Base-by-base conservation (phyloP, 2,113 vertebrate genomes). In the Microcebus tavaratra region DNA sequence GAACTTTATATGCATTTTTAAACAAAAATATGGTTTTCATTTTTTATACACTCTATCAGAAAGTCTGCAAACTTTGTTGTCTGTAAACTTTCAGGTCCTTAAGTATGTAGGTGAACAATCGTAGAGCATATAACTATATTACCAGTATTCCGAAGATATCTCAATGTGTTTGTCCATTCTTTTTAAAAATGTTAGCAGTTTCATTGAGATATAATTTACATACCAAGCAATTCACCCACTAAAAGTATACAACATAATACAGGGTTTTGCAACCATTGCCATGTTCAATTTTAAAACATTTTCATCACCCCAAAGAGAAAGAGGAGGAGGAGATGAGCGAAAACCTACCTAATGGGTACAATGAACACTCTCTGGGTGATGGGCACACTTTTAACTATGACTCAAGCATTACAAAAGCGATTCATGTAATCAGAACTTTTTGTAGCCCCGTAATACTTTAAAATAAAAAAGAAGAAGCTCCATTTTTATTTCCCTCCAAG, bases 171-270 rank as follows among this genome's bases (percentile, higher is more conserved):
- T 70, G 5, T 15, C 48, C 63, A 63, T 57, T 89, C 31, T 80
- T 67, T 89, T 27, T 18, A 97, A 73, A 97, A 73, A 83, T 18
- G 57, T 88, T 84, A 34, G 63, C 45, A 78, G 21, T 20, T 90
- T 87, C 84, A 82, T 42, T 97, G 80, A 90, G 10, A 79, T 80
- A 48, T 17, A 88, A 79, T 50, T 92, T 21, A 42, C 39, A 42
- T 90, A 55, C 34, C 57, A 75, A 90, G 13, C 9, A 72, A 61
- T 90, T 72, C 48, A 72, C 20, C 25, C 65, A 50, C 8, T 68
- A 29, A 61, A 53, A 81, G 59, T 76, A 18, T 84, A 53, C 50
- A 81, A 31, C 45, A 45, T 42, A 50, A 27, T 55, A 57, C 55
- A 57, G 36, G 5, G 2, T 53, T 86, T 6, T 48, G 6, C 14